These are phyloP conservation scores for Syngnathus floridae DNA, from an alignment of 2,113 vertebrate species.

Conservation along the genomic window DNA sequence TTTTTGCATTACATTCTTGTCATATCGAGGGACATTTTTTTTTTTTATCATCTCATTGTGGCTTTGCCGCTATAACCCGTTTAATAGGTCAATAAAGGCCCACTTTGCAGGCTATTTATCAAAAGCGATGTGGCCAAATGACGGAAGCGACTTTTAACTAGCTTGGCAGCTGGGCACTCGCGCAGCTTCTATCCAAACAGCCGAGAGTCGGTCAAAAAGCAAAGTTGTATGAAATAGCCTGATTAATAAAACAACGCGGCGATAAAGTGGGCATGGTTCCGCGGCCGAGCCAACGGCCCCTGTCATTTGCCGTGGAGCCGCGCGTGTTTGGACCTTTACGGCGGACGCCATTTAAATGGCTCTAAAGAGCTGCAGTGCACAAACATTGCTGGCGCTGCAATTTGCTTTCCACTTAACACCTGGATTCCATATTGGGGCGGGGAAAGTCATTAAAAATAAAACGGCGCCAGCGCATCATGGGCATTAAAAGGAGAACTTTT, in stretches of 20 bases:
- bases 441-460: not conserved
- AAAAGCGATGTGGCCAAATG: not conserved
- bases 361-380: not conserved
- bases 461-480: not conserved
- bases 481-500: too few relatives aligned
- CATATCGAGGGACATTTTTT: not conserved
- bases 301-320: not conserved
- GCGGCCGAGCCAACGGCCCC: not conserved
- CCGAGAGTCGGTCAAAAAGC: not conserved
- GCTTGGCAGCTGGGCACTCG: not conserved
- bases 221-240: not conserved
- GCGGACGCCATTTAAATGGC: conserved; percentile 3
- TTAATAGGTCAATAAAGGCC: not conserved
- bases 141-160: not conserved
- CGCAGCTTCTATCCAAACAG: not conserved
- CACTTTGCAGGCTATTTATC: not conserved
- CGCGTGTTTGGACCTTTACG: not conserved
- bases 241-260: not conserved
- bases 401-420: conserved; percentile 1
- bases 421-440: not conserved
- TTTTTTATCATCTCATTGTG: not conserved
- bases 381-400: conserved; percentile 5
- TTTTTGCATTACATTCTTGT: not conserved
- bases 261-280: not conserved
- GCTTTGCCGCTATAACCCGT: not conserved